Percentiles rank a stretch among this genome's conserved stretches.
phyloP scores from a whole-genome alignment of 2,113 vertebrate species.

The Lophochroa leadbeateri region DNA sequence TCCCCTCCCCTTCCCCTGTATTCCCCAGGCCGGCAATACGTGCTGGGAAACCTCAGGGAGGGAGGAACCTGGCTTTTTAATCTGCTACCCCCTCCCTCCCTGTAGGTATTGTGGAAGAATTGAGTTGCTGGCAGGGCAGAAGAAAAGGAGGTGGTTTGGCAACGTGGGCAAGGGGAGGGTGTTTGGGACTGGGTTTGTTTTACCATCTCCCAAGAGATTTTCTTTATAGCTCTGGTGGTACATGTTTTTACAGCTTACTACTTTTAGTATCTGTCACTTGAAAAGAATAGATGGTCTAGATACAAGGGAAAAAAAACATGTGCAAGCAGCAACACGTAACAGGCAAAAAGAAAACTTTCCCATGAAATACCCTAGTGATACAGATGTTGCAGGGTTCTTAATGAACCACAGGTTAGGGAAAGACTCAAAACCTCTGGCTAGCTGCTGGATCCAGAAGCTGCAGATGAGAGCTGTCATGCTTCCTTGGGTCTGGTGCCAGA shows the following conservation, averaged over 20 bases:
- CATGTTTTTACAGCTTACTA: constrained; percentile 67
- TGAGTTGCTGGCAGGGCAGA: constrained; percentile 30
- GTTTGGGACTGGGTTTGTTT: constrained; percentile 51
- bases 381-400: constrained; percentile 13
- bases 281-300: constrained; percentile 66
- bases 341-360: constrained; percentile 59
- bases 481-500: background rate
- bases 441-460: background rate
- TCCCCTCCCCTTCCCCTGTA: constrained; percentile 26
- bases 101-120: constrained; percentile 45
- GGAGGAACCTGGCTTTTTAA: constrained; percentile 52
- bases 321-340: constrained; percentile 62
- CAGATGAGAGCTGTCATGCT: background rate
- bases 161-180: background rate
- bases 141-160: constrained; percentile 57
- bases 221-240: constrained; percentile 49
- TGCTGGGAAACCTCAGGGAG: constrained; percentile 41
- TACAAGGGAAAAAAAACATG: background rate
- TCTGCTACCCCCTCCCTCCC: constrained; percentile 46
- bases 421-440: background rate
- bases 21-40: background rate
- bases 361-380: constrained; percentile 38
- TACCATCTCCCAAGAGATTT: constrained; percentile 60
- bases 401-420: background rate
- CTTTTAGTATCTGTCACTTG: constrained; percentile 66